phyloP scores from a whole-genome alignment of 2,888 invertebrate species.

The Serrognathus titanus region DNA sequence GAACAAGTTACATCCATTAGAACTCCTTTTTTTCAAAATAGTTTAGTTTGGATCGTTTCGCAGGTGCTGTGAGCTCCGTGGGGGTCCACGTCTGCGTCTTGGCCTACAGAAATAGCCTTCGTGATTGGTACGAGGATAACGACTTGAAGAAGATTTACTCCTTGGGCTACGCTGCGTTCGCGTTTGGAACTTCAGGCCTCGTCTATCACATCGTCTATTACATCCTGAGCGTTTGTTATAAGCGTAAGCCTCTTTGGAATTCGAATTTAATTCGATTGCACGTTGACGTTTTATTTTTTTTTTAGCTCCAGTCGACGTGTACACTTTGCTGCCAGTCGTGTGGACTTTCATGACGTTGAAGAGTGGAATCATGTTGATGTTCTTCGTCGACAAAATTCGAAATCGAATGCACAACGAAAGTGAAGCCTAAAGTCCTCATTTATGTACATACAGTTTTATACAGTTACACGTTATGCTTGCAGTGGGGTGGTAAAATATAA shows the following conservation, averaged over 20 bases:
- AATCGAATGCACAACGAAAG: constrained; percentile 5
- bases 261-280: background rate
- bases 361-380: constrained; percentile 52
- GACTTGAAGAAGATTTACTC: constrained; percentile 51
- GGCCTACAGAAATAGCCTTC: constrained; percentile 35
- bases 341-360: constrained; percentile 58
- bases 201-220: constrained; percentile 45
- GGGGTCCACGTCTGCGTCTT: constrained; percentile 32
- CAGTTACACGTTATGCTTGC: too few species aligned
- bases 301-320: constrained; percentile 4
- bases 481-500: background rate
- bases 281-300: background rate
- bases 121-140: constrained; percentile 53
- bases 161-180: constrained; percentile 52
- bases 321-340: constrained; percentile 25
- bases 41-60: background rate
- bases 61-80: constrained; percentile 30
- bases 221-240: constrained; percentile 47
- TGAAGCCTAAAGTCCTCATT: background rate
- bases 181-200: constrained; percentile 49
- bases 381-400: constrained; percentile 48
- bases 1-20: too few species aligned
- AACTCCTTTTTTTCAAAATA: too few species aligned
- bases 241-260: constrained; percentile 39
- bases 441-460: too few species aligned